Conservation (phyloP, 2,113 vertebrate genomes). For the Monarcha castaneiventris region DNA sequence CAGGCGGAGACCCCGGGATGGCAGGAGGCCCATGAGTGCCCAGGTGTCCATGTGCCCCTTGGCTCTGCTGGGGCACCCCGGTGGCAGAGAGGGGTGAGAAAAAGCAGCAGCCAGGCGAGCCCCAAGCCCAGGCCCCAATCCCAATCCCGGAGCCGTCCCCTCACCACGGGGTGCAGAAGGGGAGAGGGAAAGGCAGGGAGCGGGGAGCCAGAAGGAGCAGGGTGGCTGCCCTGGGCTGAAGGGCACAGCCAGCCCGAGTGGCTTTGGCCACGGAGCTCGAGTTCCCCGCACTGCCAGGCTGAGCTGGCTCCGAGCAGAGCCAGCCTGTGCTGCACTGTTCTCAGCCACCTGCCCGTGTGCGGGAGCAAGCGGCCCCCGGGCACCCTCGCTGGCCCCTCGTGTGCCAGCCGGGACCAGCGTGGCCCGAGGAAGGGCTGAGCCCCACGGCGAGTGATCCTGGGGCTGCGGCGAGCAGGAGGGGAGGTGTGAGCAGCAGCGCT, state of each 20-base stretch:
- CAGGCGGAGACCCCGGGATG: neutral
- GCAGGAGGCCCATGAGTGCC: neutral
- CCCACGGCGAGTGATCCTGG: fast-evolving
- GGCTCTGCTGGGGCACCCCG: neutral
- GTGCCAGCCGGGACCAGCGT: fast-evolving
- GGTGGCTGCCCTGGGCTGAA: neutral
- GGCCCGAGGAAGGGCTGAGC: neutral
- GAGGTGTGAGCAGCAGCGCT: neutral
- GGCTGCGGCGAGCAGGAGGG: neutral
- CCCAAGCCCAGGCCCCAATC: neutral
- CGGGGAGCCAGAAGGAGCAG: neutral
- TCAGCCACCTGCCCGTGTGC: fast-evolving
- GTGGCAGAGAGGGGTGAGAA: neutral
- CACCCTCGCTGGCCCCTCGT: fast-evolving
- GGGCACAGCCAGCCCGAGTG: neutral
- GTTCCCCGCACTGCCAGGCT: neutral
- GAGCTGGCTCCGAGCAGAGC: neutral
- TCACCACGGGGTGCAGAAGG: fast-evolving
- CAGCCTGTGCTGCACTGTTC: neutral
- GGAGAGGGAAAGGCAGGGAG: neutral
- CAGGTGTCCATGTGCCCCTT: neutral
- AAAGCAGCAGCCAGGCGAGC: neutral
- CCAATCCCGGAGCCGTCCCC: fast-evolving
- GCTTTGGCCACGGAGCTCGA: neutral
- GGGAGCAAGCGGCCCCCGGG: neutral